Conservation (phyloP, 2,888 invertebrate genomes). For the Ditylenchus weischeri region DNA sequence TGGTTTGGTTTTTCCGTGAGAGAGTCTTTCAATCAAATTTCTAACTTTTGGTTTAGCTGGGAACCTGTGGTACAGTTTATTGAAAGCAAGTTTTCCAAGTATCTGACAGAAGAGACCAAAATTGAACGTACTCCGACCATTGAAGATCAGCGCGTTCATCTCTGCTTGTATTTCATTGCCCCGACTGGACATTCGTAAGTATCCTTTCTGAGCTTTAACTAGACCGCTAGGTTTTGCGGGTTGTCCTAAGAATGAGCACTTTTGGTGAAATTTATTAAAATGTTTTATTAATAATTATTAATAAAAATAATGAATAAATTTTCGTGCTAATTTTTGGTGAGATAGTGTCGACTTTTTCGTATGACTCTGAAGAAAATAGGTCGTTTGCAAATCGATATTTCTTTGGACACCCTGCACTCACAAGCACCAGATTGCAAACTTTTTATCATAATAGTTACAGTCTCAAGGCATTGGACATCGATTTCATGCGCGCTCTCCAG, state of each 20-base stretch:
- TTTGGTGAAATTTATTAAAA: too few species aligned
- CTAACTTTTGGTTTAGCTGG: constrained; percentile 71
- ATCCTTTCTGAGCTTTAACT: background rate
- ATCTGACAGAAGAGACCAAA: constrained; percentile 90
- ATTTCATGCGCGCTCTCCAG: constrained; percentile 96
- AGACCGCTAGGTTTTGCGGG: too few species aligned
- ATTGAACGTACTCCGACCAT: constrained; percentile 80
- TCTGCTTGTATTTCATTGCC: constrained; percentile 95
- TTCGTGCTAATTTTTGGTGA: too few species aligned
- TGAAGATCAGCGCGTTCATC: constrained; percentile 90
- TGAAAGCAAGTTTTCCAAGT: constrained; percentile 92
- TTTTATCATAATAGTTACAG: constrained; percentile 63
- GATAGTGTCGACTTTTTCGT: too few species aligned
- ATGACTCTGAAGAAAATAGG: background rate
- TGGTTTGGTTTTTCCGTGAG: constrained; percentile 67
- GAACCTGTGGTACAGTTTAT: constrained; percentile 94
- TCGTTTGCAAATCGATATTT: background rate
- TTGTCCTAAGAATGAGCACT: too few species aligned
- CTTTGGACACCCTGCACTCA: background rate
- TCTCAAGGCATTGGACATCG: constrained; percentile 91
- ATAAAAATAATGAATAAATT: too few species aligned
- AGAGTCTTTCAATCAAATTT: background rate
- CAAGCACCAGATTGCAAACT: background rate
- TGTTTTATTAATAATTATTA: too few species aligned
- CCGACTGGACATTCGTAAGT: constrained; percentile 81